Evolutionary conservation across 2,113 vertebrate genomes (phyloP), one percentile per base, ranked within the genome.

Genomic region (Chlorodrepanis virens): DNA sequence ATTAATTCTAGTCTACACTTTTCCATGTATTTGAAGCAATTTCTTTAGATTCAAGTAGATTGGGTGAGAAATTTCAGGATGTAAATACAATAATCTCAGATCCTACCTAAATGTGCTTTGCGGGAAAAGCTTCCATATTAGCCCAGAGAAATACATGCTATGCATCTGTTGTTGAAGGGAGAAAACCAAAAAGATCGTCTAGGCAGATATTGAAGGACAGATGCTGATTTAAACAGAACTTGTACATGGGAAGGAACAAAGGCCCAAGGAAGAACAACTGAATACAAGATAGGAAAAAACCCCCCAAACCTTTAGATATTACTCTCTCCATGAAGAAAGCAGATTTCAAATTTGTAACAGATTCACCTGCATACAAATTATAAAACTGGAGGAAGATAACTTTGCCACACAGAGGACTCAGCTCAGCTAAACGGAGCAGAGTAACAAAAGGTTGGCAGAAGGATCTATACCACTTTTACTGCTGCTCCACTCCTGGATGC

Each of bases 401-500:
- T 83, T 52, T 21, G 23, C 33, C 59, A 50, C 35, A 61, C 8
- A 27, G 64, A 64, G 6, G 13, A n/a, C 12, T 45, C 0, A 0
- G 23, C 50, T 54, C 35, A 63, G 18, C 10, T 31, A 33, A 75
- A 23, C 1, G 2, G 11, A 16, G 35, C 23, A 87, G 47, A 56
- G 27, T 7, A 85, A 57, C 31, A 37, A 8, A 49, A 81, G 17
- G 3, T 18, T 59, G 39, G 10, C 20, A 78, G n/a, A 74, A 44
- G 42, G 39, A 49, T 14, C 19, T 25, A 12, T 21, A 42, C 10
- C 28, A 10, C 27, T 31, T 57, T 28, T 19, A 42, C 20, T 0
- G 0, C 25, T 39, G 44, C 31, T 45, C 35, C 0, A 0, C 11
- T 6, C 0, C 57, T 33, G 11, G 4, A 11, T 40, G 42, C 0